phyloP scores from a whole-genome alignment of 2,888 invertebrate genomes.

The Tanaodytes sp. region DNA sequence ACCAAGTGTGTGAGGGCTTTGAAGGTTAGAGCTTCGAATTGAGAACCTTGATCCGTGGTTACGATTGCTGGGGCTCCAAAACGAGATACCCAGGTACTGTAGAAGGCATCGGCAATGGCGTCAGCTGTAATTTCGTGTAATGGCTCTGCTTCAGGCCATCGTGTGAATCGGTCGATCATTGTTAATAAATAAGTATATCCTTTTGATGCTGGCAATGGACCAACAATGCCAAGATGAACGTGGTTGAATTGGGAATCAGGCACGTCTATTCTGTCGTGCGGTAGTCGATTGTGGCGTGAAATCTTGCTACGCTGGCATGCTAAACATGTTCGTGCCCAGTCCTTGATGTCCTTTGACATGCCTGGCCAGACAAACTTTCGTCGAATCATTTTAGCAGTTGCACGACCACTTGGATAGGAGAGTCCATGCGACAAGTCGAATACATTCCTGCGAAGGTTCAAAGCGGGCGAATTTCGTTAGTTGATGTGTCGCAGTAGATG shows the following conservation, averaged over 20 bases:
- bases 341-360: not conserved
- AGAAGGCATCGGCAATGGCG: conserved; percentile 26
- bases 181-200: conserved; percentile 10
- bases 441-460: not conserved
- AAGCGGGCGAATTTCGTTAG: conserved; percentile 1
- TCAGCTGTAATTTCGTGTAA: not conserved
- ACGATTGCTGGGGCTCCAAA: conserved; percentile 57
- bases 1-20: conserved; percentile 27
- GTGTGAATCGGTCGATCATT: conserved; percentile 10
- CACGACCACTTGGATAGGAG: not conserved
- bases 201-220: not conserved
- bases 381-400: not conserved
- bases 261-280: not conserved
- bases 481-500: conserved; percentile 9
- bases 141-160: conserved; percentile 8
- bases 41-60: conserved; percentile 62
- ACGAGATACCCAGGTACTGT: conserved; percentile 14
- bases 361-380: conserved; percentile 4
- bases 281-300: not conserved
- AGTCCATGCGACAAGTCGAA: not conserved
- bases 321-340: conserved; percentile 1
- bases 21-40: conserved; percentile 61
- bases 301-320: conserved; percentile 4
- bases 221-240: conserved; percentile 7
- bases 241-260: conserved; percentile 7